Evolutionary conservation across 2,888 invertebrate genomes (phyloP).

Genomic region (Hypolimnas misippus): DNA sequence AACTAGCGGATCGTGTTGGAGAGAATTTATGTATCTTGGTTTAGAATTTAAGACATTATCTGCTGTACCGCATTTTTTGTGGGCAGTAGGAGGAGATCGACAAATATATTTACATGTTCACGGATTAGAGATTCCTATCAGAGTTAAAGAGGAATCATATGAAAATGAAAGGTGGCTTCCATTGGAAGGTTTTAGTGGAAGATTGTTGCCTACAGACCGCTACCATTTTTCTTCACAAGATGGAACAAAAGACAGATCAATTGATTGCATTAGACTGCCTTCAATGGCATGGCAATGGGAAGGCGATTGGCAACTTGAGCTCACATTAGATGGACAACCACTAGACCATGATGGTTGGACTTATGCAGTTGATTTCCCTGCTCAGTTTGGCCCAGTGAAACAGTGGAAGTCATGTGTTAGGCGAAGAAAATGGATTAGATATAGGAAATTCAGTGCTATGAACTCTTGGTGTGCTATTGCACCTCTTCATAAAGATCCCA

Average conservation of each 20-base stretch:
- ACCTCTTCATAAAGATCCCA: conserved; percentile 94
- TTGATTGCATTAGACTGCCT: conserved; percentile 92
- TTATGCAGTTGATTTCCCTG: conserved; percentile 96
- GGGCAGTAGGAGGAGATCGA: conserved; percentile 97
- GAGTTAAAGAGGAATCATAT: conserved; percentile 94
- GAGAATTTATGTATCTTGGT: conserved; percentile 93
- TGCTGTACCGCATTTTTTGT: conserved; percentile 92
- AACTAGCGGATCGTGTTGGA: conserved; percentile 92
- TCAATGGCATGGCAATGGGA: conserved; percentile 99
- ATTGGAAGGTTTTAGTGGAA: conserved; percentile 92
- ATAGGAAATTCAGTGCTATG: conserved; percentile 93
- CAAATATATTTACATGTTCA: conserved; percentile 97
- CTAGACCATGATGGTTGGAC: conserved; percentile 97
- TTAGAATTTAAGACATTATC: conserved; percentile 95
- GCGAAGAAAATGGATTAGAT: conserved; percentile 94
- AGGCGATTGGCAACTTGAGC: conserved; percentile 95
- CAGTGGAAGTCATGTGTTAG: conserved; percentile 96
- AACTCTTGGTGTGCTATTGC: conserved; percentile 97
- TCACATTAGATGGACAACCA: conserved; percentile 93
- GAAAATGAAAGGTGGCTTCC: conserved; percentile 98
- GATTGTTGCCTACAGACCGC: conserved; percentile 94
- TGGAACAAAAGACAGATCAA: conserved; percentile 90
- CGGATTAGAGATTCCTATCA: conserved; percentile 94
- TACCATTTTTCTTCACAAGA: conserved; percentile 93
- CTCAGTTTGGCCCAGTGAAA: conserved; percentile 90